A percentile compares a stretch with the other conserved stretches of the same genome.
Conservation (phyloP, 2,888 invertebrate species). For the Nineta flava region DNA sequence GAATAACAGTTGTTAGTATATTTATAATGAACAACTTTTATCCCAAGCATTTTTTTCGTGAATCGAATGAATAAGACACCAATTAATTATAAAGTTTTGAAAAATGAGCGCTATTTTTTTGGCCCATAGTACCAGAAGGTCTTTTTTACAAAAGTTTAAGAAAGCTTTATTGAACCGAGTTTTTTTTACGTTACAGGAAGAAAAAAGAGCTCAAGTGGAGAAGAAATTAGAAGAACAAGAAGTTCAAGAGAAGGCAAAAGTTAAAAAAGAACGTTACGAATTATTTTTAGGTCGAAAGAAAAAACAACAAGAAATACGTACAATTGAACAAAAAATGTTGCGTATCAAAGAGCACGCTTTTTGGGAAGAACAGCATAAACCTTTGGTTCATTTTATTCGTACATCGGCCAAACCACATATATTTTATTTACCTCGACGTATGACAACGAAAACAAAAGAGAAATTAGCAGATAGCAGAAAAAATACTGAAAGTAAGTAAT, state of each 20-base stretch:
- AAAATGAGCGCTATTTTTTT: no score
- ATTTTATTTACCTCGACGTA: conserved; percentile 73
- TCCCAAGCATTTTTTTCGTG: no score
- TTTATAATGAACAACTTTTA: no score
- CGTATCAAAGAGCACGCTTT: conserved; percentile 75
- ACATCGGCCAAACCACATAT: conserved; percentile 77
- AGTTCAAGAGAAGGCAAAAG: conserved; percentile 68
- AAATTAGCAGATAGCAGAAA: conserved; percentile 45
- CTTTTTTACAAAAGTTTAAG: no score
- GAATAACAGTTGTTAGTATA: no score
- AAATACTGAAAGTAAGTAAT: conserved; percentile 44
- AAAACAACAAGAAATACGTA: conserved; percentile 76
- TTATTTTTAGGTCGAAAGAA: conserved; percentile 72
- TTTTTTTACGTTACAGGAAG: conserved; percentile 37
- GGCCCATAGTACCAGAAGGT: no score
- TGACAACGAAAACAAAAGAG: conserved; percentile 51
- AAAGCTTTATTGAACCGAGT: no score
- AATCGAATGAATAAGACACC: no score
- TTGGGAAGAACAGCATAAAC: conserved; percentile 69
- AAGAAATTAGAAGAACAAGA: conserved; percentile 87
- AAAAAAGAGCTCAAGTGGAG: conserved; percentile 74
- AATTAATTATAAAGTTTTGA: no score
- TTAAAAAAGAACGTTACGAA: conserved; percentile 67
- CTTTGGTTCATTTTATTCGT: conserved; percentile 66
- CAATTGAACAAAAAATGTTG: conserved; percentile 79